Evolutionary conservation across 2,888 invertebrate species (phyloP).

Genomic region (Nemurella pictetii): DNA sequence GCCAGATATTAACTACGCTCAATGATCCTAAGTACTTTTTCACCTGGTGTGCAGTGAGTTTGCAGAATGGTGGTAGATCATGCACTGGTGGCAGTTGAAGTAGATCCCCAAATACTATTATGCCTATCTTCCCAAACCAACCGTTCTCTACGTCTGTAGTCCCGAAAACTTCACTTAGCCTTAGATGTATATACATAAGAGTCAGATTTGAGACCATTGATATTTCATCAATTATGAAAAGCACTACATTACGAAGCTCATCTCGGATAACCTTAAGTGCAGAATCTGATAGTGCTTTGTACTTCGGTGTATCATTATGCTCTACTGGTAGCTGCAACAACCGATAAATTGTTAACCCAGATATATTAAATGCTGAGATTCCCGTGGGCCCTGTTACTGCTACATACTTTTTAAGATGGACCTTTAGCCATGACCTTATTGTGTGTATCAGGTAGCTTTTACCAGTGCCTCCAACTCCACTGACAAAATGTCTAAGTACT

Average conservation of each 20-base stretch:
- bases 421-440: too few relatives aligned
- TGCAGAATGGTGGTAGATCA: conserved; percentile 45
- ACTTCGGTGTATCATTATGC: conserved; percentile 46
- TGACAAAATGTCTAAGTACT: too few relatives aligned
- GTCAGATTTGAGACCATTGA: conserved; percentile 46
- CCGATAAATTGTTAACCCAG: conserved; percentile 23
- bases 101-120: conserved; percentile 48
- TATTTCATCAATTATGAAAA: conserved; percentile 47
- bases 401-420: too few relatives aligned
- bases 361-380: too few relatives aligned
- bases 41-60: conserved; percentile 43
- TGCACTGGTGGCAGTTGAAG: conserved; percentile 48
- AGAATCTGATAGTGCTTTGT: conserved; percentile 45
- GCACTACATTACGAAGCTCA: conserved; percentile 44
- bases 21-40: conserved; percentile 42
- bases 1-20: conserved; percentile 28
- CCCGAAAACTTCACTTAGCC: conserved; percentile 46
- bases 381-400: too few relatives aligned
- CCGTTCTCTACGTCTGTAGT: conserved; percentile 45
- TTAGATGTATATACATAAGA: conserved; percentile 44
- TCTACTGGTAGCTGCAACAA: conserved; percentile 48
- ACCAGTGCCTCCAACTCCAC: too few relatives aligned
- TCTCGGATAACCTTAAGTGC: conserved; percentile 43
- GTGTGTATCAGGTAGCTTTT: too few relatives aligned
- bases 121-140: conserved; percentile 47